Conservation (phyloP, 2,888 invertebrate genomes). For the Caenorhabditis zanzibari region DNA sequence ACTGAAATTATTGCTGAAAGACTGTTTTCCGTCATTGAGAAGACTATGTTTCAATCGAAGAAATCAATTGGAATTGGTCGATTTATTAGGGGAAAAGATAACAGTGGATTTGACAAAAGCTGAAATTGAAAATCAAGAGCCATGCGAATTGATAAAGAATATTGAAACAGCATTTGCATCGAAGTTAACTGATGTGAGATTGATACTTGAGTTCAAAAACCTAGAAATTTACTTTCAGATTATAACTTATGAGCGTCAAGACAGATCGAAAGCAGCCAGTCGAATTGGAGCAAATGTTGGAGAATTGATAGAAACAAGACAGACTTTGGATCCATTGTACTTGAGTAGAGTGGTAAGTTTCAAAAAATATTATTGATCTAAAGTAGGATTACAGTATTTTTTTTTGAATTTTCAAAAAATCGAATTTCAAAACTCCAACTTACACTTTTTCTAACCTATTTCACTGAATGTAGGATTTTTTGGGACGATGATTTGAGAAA, state of each 20-base stretch:
- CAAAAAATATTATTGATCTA: too few relatives aligned
- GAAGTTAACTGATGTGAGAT: constrained; percentile 64
- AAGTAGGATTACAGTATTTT: too few relatives aligned
- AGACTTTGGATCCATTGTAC: constrained; percentile 54
- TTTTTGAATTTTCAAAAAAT: too few relatives aligned
- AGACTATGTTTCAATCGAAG: constrained; percentile 67
- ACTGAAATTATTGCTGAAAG: constrained; percentile 70
- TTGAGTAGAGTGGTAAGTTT: constrained; percentile 53
- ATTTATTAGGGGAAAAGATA: constrained; percentile 58
- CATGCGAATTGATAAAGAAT: constrained; percentile 57
- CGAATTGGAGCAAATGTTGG: constrained; percentile 63
- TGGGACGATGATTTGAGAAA: too few relatives aligned
- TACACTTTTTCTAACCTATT: too few relatives aligned
- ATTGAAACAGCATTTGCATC: constrained; percentile 64
- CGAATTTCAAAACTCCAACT: too few relatives aligned
- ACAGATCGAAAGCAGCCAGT: constrained; percentile 57
- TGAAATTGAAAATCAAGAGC: constrained; percentile 48
- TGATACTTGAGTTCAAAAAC: background rate
- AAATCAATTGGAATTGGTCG: constrained; percentile 70
- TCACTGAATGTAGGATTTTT: too few relatives aligned
- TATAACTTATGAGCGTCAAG: constrained; percentile 60
- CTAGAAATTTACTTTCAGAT: constrained; percentile 27
- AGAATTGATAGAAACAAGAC: constrained; percentile 56
- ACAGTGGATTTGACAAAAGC: constrained; percentile 57
- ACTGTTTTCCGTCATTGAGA: constrained; percentile 74